Evolutionary conservation across 2,888 invertebrate genomes (phyloP).

Genomic region (Galeruca laticollis): DNA sequence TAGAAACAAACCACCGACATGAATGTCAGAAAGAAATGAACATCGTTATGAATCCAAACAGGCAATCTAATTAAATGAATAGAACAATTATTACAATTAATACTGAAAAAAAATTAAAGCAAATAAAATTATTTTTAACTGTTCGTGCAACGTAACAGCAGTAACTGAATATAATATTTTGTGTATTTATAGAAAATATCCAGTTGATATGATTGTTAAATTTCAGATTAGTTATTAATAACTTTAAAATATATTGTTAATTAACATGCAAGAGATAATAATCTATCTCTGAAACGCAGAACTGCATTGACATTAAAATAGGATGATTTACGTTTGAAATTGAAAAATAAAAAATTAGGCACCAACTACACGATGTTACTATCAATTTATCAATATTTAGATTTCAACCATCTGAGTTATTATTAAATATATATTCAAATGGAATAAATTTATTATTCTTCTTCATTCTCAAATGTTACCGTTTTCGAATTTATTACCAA

Average conservation of each 20-base stretch:
- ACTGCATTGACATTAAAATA: neutral
- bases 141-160: neutral
- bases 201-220: neutral
- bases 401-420: neutral
- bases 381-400: neutral
- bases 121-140: neutral
- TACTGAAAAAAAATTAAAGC: neutral
- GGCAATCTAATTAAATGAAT: conserved; percentile 26
- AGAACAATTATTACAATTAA: conserved; percentile 11
- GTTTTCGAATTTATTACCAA: no score
- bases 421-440: no score
- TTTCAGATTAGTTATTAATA: conserved; percentile 1
- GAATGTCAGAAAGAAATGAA: conserved; percentile 11
- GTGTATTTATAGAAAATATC: neutral
- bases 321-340: neutral
- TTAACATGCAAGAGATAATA: conserved; percentile 1
- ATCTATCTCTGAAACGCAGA: neutral
- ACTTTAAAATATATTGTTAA: neutral
- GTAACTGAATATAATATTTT: neutral
- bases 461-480: no score
- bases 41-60: conserved; percentile 23
- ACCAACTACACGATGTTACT: conserved; percentile 1
- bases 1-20: no score
- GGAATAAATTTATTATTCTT: no score
- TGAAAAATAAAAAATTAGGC: neutral